A percentile compares a stretch with the other conserved stretches of the same genome.
Evolutionary conservation across 2,113 vertebrate species (phyloP).

Genomic region (Steatornis caripensis): DNA sequence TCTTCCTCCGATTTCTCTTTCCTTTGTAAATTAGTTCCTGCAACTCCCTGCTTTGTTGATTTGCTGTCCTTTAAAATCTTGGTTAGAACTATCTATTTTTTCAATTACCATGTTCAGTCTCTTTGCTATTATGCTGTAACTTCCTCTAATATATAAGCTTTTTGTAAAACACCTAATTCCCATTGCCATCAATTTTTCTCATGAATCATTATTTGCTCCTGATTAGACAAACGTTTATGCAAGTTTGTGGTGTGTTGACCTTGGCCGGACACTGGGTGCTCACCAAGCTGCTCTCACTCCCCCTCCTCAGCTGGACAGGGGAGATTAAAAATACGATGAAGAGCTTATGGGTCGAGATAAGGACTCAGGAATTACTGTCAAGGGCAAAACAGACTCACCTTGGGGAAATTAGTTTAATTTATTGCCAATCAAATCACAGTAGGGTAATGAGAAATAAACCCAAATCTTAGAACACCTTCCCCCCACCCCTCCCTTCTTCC

Average conservation of each 20-base stretch:
- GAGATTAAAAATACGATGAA: background rate
- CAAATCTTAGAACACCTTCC: too few relatives aligned
- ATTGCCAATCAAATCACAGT: too few relatives aligned
- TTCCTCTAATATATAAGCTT: background rate
- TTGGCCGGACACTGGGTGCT: background rate
- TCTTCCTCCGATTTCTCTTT: background rate
- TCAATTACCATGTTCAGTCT: background rate
- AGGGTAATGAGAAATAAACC: too few relatives aligned
- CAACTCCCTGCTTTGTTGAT: background rate
- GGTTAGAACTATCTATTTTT: background rate
- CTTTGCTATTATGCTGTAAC: background rate
- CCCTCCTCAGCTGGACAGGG: background rate
- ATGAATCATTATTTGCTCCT: background rate
- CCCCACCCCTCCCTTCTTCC: too few relatives aligned
- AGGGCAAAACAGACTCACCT: too few relatives aligned
- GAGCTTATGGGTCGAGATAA: too few relatives aligned
- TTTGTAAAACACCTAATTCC: background rate
- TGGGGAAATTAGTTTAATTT: too few relatives aligned
- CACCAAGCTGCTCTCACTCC: background rate
- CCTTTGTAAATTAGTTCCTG: background rate
- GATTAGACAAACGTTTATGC: background rate
- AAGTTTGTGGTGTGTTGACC: background rate
- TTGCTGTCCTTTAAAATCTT: background rate
- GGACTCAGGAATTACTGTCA: too few relatives aligned
- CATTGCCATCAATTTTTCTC: background rate